phyloP scores from a whole-genome alignment of 2,113 vertebrate species.

The Coreoperca whiteheadi region DNA sequence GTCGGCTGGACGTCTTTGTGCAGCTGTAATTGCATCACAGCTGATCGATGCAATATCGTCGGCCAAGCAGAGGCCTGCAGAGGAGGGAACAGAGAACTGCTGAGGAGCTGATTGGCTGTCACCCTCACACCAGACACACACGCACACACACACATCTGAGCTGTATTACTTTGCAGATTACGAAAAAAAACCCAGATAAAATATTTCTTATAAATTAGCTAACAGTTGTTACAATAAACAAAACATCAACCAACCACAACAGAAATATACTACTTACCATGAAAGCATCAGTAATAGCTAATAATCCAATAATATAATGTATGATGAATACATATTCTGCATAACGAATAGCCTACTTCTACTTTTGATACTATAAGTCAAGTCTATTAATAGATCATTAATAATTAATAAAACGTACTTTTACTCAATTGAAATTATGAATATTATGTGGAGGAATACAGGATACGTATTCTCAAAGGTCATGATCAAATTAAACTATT shows the following conservation, averaged over 20 bases:
- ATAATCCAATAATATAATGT: background rate
- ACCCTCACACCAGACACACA: background rate
- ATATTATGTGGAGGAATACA: background rate
- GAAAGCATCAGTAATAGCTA: background rate
- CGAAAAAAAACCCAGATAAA: background rate
- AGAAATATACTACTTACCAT: too few relatives aligned
- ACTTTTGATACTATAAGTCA: background rate
- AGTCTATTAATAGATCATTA: too few relatives aligned
- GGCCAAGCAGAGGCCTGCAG: background rate
- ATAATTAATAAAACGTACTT: background rate
- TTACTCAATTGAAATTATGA: background rate
- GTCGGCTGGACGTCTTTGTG: background rate
- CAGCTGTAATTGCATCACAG: slow-evolving; percentile 61
- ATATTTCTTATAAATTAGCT: background rate
- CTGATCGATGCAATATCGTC: slow-evolving; percentile 52
- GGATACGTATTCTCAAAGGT: background rate
- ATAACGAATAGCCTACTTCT: background rate
- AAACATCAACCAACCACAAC: background rate
- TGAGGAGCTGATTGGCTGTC: slow-evolving; percentile 53
- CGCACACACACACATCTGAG: background rate
- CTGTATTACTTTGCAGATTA: background rate
- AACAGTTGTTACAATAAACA: background rate
- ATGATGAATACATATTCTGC: background rate
- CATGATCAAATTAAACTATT: background rate
- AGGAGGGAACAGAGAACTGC: slow-evolving; percentile 33